Percentiles rank a stretch among this genome's conserved stretches.
Conservation (phyloP, 2,113 vertebrate species). For the Lophotis ruficrista region DNA sequence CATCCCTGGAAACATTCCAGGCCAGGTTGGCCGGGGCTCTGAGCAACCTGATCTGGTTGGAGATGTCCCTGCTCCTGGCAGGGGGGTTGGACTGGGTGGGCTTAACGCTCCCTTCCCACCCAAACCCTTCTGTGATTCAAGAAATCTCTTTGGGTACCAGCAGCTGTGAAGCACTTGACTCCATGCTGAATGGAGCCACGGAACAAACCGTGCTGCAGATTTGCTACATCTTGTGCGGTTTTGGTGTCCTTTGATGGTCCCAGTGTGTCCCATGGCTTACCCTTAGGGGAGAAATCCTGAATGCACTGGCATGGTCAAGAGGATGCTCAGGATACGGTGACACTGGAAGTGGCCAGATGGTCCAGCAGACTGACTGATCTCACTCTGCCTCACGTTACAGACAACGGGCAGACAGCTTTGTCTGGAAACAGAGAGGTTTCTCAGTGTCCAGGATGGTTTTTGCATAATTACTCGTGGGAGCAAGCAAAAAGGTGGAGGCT, state of each 20-base stretch:
- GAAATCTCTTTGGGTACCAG: background rate
- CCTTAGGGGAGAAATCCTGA: too few relatives aligned
- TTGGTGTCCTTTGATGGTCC: background rate
- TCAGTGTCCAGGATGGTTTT: background rate
- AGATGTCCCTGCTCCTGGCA: too few relatives aligned
- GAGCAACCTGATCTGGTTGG: too few relatives aligned
- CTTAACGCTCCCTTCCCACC: too few relatives aligned
- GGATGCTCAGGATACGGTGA: background rate
- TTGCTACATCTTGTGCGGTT: background rate
- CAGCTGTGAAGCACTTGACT: background rate
- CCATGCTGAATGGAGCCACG: background rate
- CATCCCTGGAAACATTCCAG: too few relatives aligned
- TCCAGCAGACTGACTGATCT: background rate
- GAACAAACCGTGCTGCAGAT: background rate
- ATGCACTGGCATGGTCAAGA: background rate
- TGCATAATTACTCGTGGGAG: background rate
- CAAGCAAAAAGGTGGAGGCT: background rate
- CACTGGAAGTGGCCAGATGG: background rate
- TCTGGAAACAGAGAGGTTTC: background rate
- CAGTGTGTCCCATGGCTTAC: background rate
- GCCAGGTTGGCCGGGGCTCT: too few relatives aligned
- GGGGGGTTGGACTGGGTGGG: too few relatives aligned
- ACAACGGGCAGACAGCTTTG: background rate
- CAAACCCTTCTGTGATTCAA: background rate
- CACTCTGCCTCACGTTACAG: background rate